These are phyloP conservation scores for Philotrypesis tridentata DNA, from an alignment of 1,140 invertebrate species.

Conservation along the genomic window DNA sequence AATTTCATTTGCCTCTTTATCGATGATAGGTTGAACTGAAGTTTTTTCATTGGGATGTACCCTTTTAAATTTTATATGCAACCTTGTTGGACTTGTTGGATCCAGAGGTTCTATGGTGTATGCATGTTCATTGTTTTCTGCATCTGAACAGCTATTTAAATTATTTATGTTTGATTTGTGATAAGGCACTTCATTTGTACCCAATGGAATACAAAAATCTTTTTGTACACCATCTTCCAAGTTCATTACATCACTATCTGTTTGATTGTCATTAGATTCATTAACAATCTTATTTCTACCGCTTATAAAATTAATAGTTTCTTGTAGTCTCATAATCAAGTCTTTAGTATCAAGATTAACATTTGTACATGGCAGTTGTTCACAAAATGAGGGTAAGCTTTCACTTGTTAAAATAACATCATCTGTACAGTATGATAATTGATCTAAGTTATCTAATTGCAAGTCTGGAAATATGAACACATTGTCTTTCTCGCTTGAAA, in stretches of 20 bases:
- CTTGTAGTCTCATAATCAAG: conserved; percentile 24
- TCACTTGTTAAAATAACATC: conserved; percentile 66
- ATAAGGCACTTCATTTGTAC: conserved; percentile 14
- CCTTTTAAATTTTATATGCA: not conserved
- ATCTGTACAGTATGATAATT: conserved; percentile 60
- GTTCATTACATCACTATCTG: conserved; percentile 24
- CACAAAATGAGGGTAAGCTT: conserved; percentile 60
- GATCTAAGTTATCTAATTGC: conserved; percentile 66
- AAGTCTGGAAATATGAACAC: conserved; percentile 67
- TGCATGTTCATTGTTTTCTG: not conserved
- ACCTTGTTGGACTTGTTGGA: conserved; percentile 1
- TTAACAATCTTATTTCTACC: not conserved
- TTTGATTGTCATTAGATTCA: not conserved
- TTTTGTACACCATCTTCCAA: conserved; percentile 22
- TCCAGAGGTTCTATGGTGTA: not conserved
- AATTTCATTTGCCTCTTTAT: conserved; percentile 31
- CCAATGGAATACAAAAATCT: not conserved
- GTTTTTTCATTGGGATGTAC: not conserved
- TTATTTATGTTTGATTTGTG: not conserved
- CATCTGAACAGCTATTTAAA: not conserved
- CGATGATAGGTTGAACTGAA: conserved; percentile 34
- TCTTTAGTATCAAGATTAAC: conserved; percentile 41
- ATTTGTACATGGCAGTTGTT: conserved; percentile 44
- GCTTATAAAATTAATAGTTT: conserved; percentile 14
- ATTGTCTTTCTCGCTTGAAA: conserved; percentile 62